phyloP scores from a whole-genome alignment of 2,113 vertebrate species.

The Protobothrops mucrosquamatus region DNA sequence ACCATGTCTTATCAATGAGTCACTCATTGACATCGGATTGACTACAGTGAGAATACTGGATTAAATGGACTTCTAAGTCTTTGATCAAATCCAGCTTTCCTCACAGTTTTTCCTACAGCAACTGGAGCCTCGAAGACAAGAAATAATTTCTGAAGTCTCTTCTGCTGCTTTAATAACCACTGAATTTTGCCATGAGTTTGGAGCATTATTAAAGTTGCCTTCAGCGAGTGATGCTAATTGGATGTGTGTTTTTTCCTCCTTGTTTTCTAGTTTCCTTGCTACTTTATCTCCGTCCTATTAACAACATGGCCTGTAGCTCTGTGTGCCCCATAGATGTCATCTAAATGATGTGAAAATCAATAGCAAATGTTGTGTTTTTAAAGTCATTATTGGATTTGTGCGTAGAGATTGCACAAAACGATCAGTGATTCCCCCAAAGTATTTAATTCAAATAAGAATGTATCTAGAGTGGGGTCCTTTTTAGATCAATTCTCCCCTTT shows the following conservation, averaged over 20 bases:
- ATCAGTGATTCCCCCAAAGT: not conserved
- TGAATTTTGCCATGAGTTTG: not conserved
- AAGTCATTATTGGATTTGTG: conserved; percentile 14
- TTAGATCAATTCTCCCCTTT: not conserved
- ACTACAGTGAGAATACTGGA: not conserved
- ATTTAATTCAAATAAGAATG: conserved; percentile 1
- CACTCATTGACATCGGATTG: not conserved
- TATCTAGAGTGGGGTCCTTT: not conserved
- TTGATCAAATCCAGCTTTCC: not conserved
- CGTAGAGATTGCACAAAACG: not conserved
- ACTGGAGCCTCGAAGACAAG: not conserved
- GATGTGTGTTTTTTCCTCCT: not conserved
- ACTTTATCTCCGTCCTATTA: conserved; percentile 19
- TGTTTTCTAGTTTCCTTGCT: conserved; percentile 9
- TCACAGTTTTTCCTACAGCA: not conserved
- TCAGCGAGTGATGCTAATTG: conserved; percentile 6
- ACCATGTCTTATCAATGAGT: not conserved
- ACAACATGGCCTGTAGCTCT: conserved; percentile 10
- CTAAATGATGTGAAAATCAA: conserved; percentile 38
- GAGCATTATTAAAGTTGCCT: conserved; percentile 8
- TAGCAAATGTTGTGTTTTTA: conserved; percentile 27
- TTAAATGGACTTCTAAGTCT: not conserved
- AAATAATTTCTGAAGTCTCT: not conserved
- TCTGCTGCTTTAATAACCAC: not conserved
- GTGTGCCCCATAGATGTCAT: not conserved